Base-by-base conservation (phyloP, 2,888 invertebrate genomes). In the Polymixis flavicincta region DNA sequence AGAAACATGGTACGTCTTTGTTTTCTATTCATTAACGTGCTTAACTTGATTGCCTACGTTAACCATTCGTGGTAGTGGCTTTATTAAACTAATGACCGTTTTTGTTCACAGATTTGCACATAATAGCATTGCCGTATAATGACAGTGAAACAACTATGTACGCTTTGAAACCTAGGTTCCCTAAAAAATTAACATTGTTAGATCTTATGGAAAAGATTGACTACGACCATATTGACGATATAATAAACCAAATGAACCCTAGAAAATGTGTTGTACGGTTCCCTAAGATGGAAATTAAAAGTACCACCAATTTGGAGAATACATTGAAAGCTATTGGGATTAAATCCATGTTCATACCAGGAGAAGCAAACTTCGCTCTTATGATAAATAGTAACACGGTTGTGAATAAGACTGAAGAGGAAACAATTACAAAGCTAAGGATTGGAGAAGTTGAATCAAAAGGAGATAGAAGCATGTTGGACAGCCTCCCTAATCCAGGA, bases 241-340 rank as follows among this genome's bases (percentile, higher is more conserved):
- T 97, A 54, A 97, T 97, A 25, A 90, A 89, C 22, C 93, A 93
- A 70, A 96, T 97, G 89, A 90, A 87, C 3, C 93, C 92, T 48
- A 94, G 94, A 11, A 94, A 96, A 11, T 96, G 97, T 45, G 93
- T 98, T 4, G 91, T 98, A 0, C 94, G 97, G 52, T 96, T 98
- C 54, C 98, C 98, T 0, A 98, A 97, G 91, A 97, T 98, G 97
- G 97, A 97, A 85, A 93, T 98, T 2, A 97, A 97, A 79, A 97
- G 96, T 65, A 97, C 96, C 0, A 87, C 97, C 5, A 96, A 97
- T 83, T 91, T 98, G 60, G 97, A 96, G 75, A 81, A 94, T 0
- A 88, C 97, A 0, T 92, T 98, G 7, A 92, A 97, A 81, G 89
- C 92, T 5, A 90, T 98, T 74, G 98, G 98, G 0, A 90, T 98